Percentiles rank a stretch among this genome's conserved stretches.
These are phyloP conservation scores for Spondyliosoma cantharus DNA, from an alignment of 2,797 vertebrate genomes.

Conservation along the genomic window DNA sequence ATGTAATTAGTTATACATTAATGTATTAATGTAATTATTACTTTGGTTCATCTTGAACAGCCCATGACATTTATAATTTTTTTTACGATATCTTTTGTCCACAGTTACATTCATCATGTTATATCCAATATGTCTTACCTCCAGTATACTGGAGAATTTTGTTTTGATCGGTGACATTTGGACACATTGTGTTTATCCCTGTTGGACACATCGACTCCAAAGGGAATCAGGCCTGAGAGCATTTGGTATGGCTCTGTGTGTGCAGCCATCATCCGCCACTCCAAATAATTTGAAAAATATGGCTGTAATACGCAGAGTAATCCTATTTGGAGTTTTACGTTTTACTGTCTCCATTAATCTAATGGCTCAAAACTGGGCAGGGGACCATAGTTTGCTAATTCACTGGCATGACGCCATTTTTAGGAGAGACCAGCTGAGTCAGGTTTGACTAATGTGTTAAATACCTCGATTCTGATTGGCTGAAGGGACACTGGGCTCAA, in stretches of 20 bases:
- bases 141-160: background rate
- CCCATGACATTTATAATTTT: background rate
- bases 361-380: slow-evolving; percentile 50
- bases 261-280: slow-evolving; percentile 17
- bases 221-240: slow-evolving; percentile 9
- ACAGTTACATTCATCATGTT: background rate
- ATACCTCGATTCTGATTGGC: slow-evolving; percentile 16
- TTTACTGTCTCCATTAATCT: slow-evolving; percentile 49
- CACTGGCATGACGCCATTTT: slow-evolving; percentile 11
- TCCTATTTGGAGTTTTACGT: slow-evolving; percentile 22
- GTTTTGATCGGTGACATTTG: background rate
- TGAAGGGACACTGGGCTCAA: slow-evolving; percentile 4
- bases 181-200: background rate
- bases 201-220: background rate
- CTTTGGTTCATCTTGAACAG: background rate
- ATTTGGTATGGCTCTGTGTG: slow-evolving; percentile 4
- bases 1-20: no score
- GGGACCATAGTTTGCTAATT: slow-evolving; percentile 35
- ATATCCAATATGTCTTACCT: background rate
- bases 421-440: slow-evolving; percentile 24
- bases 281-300: slow-evolving; percentile 56
- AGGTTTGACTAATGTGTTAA: slow-evolving; percentile 14
- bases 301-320: slow-evolving; percentile 42
- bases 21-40: no score
- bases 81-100: background rate